A percentile compares a stretch with the other conserved stretches of the same genome.
These are phyloP conservation scores for Seira sanloemensis DNA, from an alignment of 2,888 invertebrate genomes.

Conservation along the genomic window DNA sequence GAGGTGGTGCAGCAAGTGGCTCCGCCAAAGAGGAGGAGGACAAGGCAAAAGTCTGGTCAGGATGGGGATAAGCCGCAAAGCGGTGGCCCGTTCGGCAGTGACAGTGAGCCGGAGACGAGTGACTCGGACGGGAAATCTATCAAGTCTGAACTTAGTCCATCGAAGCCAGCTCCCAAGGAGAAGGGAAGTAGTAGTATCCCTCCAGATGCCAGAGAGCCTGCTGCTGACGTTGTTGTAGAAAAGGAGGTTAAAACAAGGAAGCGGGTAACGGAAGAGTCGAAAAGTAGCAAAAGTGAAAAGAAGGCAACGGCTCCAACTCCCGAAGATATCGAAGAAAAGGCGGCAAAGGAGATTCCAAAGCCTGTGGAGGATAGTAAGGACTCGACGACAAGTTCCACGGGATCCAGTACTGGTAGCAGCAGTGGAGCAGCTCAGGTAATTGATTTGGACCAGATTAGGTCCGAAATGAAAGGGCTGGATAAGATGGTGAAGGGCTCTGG, in stretches of 20 bases:
- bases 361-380: constrained; percentile 35
- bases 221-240: not conserved
- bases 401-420: constrained; percentile 31
- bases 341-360: constrained; percentile 15
- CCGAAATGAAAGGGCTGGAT: constrained; percentile 88
- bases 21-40: constrained; percentile 48
- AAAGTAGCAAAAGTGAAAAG: not conserved
- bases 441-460: constrained; percentile 89
- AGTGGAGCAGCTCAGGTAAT: constrained; percentile 78
- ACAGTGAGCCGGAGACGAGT: constrained; percentile 58
- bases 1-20: constrained; percentile 14
- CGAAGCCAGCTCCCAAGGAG: not conserved
- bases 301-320: not conserved
- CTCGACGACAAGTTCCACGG: not conserved
- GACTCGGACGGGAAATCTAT: constrained; percentile 64
- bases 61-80: not conserved
- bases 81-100: constrained; percentile 47
- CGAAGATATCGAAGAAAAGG: constrained; percentile 36
- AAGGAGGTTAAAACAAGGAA: not conserved
- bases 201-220: not conserved
- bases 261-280: constrained; percentile 74
- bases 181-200: not conserved
- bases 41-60: constrained; percentile 64
- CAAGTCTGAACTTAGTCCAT: constrained; percentile 53
- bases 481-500: constrained; percentile 78